These are phyloP conservation scores for Rhizomys pruinosus DNA, from an alignment of 2,113 vertebrate species.

Conservation along the genomic window DNA sequence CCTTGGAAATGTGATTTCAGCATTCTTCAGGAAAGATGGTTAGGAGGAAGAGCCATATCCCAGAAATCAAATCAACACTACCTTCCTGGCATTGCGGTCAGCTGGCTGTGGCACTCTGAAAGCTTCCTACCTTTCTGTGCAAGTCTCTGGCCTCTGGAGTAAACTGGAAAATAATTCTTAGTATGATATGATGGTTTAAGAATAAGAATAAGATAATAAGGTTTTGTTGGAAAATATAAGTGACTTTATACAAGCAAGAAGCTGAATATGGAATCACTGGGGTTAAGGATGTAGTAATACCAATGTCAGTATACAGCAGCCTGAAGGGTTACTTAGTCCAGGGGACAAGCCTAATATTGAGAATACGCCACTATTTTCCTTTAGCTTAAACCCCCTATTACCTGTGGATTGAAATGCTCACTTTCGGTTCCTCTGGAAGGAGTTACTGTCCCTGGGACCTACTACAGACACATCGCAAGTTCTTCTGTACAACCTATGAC, in stretches of 20 bases:
- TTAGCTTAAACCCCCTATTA: neutral
- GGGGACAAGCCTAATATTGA: neutral
- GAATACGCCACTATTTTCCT: neutral
- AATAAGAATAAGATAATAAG: neutral
- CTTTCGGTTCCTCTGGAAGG: neutral
- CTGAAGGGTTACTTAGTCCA: accelerated
- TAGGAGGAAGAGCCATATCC: neutral
- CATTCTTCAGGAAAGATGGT: neutral
- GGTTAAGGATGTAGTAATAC: neutral
- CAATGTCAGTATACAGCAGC: neutral
- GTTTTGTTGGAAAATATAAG: neutral
- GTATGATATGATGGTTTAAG: neutral
- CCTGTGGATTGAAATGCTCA: neutral
- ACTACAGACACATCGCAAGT: neutral
- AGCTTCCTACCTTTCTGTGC: neutral
- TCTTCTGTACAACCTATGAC: neutral
- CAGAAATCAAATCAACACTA: neutral
- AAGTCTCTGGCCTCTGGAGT: neutral
- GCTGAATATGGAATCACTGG: neutral
- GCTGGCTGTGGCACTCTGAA: neutral
- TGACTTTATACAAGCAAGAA: neutral
- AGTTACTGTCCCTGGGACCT: neutral
- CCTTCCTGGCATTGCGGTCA: no score
- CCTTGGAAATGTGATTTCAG: slow-evolving; percentile 34
- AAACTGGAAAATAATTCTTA: neutral